Evolutionary conservation across 2,113 vertebrate species (phyloP).

Genomic region (Atrichornis clamosus): DNA sequence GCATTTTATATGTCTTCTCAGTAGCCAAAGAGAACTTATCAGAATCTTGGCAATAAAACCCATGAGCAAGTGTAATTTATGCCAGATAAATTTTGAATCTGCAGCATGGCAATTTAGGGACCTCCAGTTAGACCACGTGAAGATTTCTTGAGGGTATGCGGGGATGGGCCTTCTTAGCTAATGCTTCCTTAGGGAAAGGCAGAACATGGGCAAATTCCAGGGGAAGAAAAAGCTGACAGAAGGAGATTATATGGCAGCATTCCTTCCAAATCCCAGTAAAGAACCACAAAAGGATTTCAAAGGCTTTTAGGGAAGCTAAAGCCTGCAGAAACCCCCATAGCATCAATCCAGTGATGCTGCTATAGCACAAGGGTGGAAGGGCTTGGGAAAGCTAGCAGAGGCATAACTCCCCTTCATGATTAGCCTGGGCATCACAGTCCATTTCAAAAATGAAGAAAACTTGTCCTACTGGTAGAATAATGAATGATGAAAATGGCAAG

Average conservation of each 20-base stretch:
- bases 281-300: not conserved
- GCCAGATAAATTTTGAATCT: not conserved
- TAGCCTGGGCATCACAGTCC: not conserved
- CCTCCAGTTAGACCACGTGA: not conserved
- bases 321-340: not conserved
- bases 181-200: not conserved
- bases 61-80: not conserved
- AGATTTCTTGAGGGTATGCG: not conserved
- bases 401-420: accelerated
- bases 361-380: not conserved
- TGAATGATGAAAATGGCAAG: not conserved
- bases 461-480: not conserved
- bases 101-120: not conserved
- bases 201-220: not conserved
- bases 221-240: not conserved
- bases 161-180: not conserved
- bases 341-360: not conserved
- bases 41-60: not conserved
- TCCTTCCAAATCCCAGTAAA: not conserved
- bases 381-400: not conserved
- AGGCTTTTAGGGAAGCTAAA: not conserved
- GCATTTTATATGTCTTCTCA: not conserved
- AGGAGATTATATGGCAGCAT: not conserved
- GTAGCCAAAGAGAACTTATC: not conserved
- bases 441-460: not conserved